Evolutionary conservation across 2,888 invertebrate species (phyloP).

Genomic region (Nasonovia ribisnigri): DNA sequence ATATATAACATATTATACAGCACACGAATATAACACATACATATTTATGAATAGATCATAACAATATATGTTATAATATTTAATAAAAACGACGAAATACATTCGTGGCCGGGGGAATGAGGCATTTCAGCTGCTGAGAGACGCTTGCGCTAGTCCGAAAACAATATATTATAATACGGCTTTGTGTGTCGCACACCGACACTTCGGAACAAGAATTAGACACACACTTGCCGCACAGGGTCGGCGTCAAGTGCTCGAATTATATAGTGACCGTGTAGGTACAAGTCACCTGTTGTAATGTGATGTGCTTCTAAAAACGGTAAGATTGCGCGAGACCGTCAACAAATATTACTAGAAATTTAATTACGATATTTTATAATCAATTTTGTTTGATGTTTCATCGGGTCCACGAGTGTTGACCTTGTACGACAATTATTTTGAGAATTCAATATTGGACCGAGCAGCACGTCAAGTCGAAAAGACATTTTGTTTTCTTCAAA

Average conservation of each 20-base stretch:
- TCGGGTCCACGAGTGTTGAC: background rate
- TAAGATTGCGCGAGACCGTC: background rate
- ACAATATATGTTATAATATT: background rate
- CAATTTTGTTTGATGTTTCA: too few species aligned
- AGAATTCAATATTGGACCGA: background rate
- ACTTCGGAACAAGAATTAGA: background rate
- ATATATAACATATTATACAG: background rate
- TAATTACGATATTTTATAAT: too few species aligned
- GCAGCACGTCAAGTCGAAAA: background rate
- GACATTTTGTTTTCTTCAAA: background rate
- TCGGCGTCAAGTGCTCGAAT: background rate
- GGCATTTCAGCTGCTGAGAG: background rate
- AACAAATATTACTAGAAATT: background rate
- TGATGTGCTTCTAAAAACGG: background rate
- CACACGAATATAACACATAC: background rate
- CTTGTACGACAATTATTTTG: background rate
- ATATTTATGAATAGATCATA: background rate
- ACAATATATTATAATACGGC: background rate
- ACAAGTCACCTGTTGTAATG: background rate
- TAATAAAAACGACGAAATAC: background rate
- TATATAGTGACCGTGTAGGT: background rate
- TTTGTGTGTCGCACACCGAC: background rate
- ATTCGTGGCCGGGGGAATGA: constrained; percentile 15
- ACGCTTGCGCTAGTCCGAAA: background rate
- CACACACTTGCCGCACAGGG: background rate